Conservation (phyloP, 2,113 vertebrate species). For the Pycnonotus jocosus region DNA sequence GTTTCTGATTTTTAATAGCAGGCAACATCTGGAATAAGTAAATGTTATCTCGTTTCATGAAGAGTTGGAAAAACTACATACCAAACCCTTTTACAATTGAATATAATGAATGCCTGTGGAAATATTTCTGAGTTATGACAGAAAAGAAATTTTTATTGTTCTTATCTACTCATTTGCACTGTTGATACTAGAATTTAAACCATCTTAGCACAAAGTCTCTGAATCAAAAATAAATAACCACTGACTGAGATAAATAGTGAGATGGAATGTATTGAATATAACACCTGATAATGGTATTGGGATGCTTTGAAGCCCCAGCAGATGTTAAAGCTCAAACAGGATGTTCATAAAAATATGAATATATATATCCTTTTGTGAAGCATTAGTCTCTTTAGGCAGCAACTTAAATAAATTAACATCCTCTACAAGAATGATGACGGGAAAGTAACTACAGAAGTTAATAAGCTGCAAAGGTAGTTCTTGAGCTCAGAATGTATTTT, state of each 20-base stretch:
- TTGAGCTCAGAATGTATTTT: background rate
- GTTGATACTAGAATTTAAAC: slow-evolving; percentile 1
- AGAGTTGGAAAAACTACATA: slow-evolving; percentile 19
- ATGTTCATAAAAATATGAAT: background rate
- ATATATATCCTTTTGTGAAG: background rate
- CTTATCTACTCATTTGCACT: background rate
- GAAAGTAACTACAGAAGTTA: background rate
- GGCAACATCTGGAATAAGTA: slow-evolving; percentile 66
- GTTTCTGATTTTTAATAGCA: slow-evolving; percentile 13
- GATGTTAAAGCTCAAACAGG: background rate
- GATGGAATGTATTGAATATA: background rate
- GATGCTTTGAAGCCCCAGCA: background rate
- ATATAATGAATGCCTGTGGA: slow-evolving; percentile 47
- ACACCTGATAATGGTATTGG: background rate
- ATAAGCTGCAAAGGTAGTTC: background rate
- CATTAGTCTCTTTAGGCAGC: background rate
- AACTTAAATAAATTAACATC: background rate
- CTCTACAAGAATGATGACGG: background rate
- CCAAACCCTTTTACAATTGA: slow-evolving; percentile 14
- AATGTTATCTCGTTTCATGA: slow-evolving; percentile 45
- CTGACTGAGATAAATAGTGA: background rate
- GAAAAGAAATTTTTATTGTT: background rate
- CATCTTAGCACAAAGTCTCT: background rate
- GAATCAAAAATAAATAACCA: slow-evolving; percentile 16
- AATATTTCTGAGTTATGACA: slow-evolving; percentile 45